A percentile compares a stretch with the other conserved stretches of the same genome.
Evolutionary conservation across 1,140 invertebrate species (phyloP).

Genomic region (Varroa destructor): DNA sequence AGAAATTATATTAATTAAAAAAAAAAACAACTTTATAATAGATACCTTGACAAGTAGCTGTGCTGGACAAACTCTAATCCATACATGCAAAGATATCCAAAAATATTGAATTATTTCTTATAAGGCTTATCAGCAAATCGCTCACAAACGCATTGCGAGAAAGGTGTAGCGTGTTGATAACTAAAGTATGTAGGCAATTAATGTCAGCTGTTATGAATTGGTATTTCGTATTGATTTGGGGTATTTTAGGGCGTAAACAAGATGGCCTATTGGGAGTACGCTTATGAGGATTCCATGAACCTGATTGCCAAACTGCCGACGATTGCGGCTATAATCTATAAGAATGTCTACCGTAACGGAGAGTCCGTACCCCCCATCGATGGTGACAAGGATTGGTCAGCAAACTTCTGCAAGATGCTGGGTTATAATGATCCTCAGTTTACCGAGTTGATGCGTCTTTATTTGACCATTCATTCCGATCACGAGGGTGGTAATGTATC

Average conservation of each 20-base stretch:
- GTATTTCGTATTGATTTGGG: not conserved
- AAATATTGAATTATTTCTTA: too few relatives aligned
- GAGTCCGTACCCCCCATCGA: conserved; percentile 47
- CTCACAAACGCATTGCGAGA: too few relatives aligned
- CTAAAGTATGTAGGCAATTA: too few relatives aligned
- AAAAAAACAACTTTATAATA: too few relatives aligned
- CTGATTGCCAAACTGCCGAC: conserved; percentile 51
- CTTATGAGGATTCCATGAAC: conserved; percentile 50
- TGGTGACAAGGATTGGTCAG: conserved; percentile 48
- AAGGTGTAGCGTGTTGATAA: too few relatives aligned
- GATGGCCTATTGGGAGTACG: conserved; percentile 47
- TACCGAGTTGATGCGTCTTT: conserved; percentile 49
- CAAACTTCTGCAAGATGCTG: conserved; percentile 48
- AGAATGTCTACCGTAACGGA: conserved; percentile 49
- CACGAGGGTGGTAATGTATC: conserved; percentile 51
- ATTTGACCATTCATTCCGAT: conserved; percentile 50
- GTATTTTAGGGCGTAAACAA: conserved; percentile 44
- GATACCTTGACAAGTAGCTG: too few relatives aligned
- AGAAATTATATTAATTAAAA: too few relatives aligned
- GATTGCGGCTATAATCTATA: conserved; percentile 50
- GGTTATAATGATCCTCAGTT: conserved; percentile 48
- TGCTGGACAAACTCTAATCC: too few relatives aligned
- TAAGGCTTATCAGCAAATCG: too few relatives aligned
- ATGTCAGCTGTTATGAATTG: too few relatives aligned
- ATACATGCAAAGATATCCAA: too few relatives aligned